Conservation (phyloP, 2,797 vertebrate species). For the Anolis apletophallus region DNA sequence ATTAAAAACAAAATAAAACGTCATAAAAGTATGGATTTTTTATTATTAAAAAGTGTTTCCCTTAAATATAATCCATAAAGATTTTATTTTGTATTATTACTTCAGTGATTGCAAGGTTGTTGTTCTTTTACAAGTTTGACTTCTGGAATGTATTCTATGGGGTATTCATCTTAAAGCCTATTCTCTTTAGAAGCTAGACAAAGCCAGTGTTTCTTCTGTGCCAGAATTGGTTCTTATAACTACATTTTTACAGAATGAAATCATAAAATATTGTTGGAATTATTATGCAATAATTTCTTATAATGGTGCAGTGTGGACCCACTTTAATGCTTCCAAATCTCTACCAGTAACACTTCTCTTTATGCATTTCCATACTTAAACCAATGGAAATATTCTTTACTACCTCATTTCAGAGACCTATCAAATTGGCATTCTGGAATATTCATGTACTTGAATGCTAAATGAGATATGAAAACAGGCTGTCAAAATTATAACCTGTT, state of each 20-base stretch:
- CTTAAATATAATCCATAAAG: conserved; percentile 59
- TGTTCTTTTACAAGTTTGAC: conserved; percentile 65
- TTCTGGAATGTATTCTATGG: conserved; percentile 69
- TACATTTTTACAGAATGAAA: conserved; percentile 68
- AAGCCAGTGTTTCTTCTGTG: conserved; percentile 69
- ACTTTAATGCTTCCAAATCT: conserved; percentile 24
- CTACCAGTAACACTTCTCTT: conserved; percentile 12
- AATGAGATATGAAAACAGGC: conserved; percentile 1
- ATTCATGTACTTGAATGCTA: background rate
- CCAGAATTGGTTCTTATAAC: conserved; percentile 58
- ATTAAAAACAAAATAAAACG: conserved; percentile 36
- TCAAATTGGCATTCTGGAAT: conserved; percentile 16
- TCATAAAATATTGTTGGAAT: conserved; percentile 67
- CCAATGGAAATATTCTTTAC: conserved; percentile 26
- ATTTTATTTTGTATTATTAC: conserved; percentile 72
- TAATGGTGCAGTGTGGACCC: conserved; percentile 49
- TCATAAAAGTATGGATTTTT: conserved; percentile 41
- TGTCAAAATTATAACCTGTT: background rate
- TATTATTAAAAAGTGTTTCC: conserved; percentile 64
- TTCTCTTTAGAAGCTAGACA: conserved; percentile 67
- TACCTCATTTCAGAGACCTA: conserved; percentile 6
- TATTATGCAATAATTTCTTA: conserved; percentile 55
- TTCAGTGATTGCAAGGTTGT: conserved; percentile 64
- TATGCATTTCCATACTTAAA: conserved; percentile 21
- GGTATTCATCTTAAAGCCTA: conserved; percentile 70